These are phyloP conservation scores for Rostratula benghalensis DNA, from an alignment of 2,113 vertebrate species.

Conservation along the genomic window DNA sequence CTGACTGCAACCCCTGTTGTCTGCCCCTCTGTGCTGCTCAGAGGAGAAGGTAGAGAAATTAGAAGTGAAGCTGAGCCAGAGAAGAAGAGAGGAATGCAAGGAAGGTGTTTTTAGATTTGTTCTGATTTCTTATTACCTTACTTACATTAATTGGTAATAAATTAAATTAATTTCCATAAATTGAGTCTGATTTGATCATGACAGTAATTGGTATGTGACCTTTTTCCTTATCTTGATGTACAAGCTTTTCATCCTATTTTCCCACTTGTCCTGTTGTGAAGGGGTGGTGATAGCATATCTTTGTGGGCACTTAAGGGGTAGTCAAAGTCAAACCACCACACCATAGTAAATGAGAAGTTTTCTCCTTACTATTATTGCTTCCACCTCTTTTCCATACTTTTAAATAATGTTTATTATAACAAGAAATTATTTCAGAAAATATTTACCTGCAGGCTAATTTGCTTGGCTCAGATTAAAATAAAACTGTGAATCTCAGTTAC, in stretches of 20 bases:
- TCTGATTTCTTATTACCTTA: neutral
- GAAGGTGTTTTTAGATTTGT: neutral
- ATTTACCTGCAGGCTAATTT: neutral
- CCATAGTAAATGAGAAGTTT: neutral
- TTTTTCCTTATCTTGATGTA: neutral
- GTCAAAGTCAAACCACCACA: neutral
- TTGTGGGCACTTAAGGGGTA: neutral
- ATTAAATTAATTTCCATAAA: neutral
- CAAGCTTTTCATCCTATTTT: neutral
- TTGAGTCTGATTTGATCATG: neutral
- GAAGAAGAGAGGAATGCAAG: neutral
- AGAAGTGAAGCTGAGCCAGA: neutral
- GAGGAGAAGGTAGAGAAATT: neutral
- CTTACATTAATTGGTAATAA: neutral
- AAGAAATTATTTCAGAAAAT: neutral
- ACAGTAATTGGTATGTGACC: neutral
- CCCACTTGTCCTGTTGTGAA: neutral
- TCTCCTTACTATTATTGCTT: neutral
- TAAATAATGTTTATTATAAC: neutral
- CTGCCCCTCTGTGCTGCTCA: neutral
- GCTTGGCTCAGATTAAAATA: neutral
- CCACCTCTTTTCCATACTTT: neutral
- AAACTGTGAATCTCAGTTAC: neutral
- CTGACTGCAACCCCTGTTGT: neutral
- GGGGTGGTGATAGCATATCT: fast-evolving